Conservation (phyloP, 2,113 vertebrate species). For the Manacus vitellinus region DNA sequence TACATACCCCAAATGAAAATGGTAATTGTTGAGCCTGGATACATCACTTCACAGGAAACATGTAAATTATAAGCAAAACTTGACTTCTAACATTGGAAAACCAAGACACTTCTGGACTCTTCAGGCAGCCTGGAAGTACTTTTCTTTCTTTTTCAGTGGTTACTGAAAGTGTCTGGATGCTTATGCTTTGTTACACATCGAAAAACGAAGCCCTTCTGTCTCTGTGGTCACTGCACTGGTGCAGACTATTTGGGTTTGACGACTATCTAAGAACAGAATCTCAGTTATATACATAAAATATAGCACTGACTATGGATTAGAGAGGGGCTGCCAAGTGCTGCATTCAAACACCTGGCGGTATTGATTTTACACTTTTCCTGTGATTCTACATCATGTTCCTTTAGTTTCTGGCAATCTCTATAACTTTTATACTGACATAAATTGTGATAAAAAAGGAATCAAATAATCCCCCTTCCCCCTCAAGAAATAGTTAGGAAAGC, state of each 20-base stretch:
- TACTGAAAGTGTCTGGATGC: background rate
- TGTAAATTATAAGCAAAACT: background rate
- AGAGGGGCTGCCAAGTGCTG: slow-evolving; percentile 64
- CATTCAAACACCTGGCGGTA: slow-evolving; percentile 71
- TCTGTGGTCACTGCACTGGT: slow-evolving; percentile 4
- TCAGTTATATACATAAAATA: slow-evolving; percentile 73
- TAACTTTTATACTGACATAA: slow-evolving; percentile 78
- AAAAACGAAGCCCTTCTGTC: background rate
- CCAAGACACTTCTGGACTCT: background rate
- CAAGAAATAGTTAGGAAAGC: slow-evolving; percentile 62
- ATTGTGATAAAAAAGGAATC: slow-evolving; percentile 74
- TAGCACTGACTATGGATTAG: slow-evolving; percentile 61
- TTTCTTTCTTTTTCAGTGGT: background rate
- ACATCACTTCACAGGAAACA: background rate
- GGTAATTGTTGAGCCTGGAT: background rate
- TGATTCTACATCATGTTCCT: slow-evolving; percentile 77
- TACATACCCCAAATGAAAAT: background rate
- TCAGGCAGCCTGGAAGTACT: background rate
- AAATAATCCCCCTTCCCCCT: slow-evolving; percentile 50
- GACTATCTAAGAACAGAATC: slow-evolving; percentile 29
- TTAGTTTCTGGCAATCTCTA: slow-evolving; percentile 77
- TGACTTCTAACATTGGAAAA: background rate
- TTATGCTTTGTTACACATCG: background rate
- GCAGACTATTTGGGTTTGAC: slow-evolving; percentile 19
- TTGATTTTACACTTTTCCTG: slow-evolving; percentile 77